Evolutionary conservation across 2,888 invertebrate species (phyloP).

Genomic region (Lasiommata megera): DNA sequence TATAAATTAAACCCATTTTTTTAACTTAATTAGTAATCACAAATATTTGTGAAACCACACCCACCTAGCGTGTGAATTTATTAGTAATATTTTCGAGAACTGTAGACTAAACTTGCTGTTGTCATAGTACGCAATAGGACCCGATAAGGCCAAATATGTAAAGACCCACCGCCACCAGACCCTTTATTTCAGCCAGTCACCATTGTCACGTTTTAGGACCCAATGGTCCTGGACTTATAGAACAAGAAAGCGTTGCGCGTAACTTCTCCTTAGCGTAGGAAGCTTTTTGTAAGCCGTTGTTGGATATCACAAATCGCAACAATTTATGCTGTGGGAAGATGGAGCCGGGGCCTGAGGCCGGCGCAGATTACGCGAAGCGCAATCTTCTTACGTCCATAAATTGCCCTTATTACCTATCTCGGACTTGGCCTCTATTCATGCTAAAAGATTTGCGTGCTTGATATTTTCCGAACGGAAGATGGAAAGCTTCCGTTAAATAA

Average conservation of each 20-base stretch:
- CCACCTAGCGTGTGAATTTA: too few species aligned
- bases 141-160: too few species aligned
- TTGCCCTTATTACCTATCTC: constrained; percentile 53
- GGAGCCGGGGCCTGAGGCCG: constrained; percentile 35
- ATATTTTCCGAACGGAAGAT: neutral
- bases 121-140: too few species aligned
- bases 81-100: too few species aligned
- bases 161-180: too few species aligned
- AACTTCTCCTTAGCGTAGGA: neutral
- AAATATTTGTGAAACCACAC: too few species aligned
- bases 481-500: neutral
- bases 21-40: too few species aligned
- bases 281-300: constrained; percentile 11
- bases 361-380: constrained; percentile 53
- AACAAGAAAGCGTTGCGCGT: neutral
- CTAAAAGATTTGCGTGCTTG: constrained; percentile 25
- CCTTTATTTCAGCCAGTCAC: too few species aligned
- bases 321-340: constrained; percentile 55
- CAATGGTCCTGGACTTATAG: neutral
- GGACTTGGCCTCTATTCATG: constrained; percentile 20
- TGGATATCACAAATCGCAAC: constrained; percentile 54
- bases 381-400: constrained; percentile 72
- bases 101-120: too few species aligned
- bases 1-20: too few species aligned
- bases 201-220: neutral